Evolutionary conservation across 2,888 invertebrate genomes (phyloP).

Genomic region (Hecatera dysodea): DNA sequence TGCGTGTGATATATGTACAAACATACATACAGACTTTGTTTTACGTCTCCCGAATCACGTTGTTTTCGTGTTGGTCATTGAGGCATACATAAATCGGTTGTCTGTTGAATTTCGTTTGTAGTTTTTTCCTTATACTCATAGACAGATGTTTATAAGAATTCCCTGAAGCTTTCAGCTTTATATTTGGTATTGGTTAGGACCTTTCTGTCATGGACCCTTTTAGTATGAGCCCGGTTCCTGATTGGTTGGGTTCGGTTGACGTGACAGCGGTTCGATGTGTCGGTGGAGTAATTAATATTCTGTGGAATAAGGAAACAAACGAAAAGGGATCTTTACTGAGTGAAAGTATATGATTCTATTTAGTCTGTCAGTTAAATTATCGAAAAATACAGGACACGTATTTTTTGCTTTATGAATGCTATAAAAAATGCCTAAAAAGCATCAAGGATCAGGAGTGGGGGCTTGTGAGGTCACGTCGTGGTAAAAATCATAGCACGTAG

Average conservation of each 20-base stretch:
- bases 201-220: background rate
- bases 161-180: background rate
- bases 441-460: no score
- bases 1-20: constrained; percentile 24
- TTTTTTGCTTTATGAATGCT: no score
- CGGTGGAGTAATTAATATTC: constrained; percentile 11
- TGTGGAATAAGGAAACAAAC: background rate
- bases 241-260: constrained; percentile 4
- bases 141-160: background rate
- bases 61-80: constrained; percentile 42
- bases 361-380: no score
- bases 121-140: constrained; percentile 1
- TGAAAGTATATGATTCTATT: no score
- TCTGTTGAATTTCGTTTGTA: constrained; percentile 20
- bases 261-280: constrained; percentile 6
- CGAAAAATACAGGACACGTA: no score
- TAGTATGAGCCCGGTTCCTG: background rate
- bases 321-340: no score
- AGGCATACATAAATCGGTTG: constrained; percentile 2
- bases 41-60: constrained; percentile 14
- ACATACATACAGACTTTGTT: constrained; percentile 26
- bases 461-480: no score
- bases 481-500: no score
- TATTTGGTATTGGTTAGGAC: background rate
- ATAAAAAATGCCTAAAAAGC: no score